Evolutionary conservation across 2,888 invertebrate genomes (phyloP).

Genomic region (Coecobrya sp.): DNA sequence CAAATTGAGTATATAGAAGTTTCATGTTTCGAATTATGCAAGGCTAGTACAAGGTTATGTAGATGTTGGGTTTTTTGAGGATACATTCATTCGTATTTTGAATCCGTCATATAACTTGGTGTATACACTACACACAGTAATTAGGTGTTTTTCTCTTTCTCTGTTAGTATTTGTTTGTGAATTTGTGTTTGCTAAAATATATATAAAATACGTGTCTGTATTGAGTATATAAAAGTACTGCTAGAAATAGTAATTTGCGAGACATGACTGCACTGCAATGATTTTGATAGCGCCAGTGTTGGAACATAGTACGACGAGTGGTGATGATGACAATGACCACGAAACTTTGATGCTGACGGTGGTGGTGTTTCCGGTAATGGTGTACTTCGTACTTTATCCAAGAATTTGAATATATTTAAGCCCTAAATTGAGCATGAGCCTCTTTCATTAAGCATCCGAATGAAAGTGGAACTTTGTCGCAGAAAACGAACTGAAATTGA

Average conservation of each 20-base stretch:
- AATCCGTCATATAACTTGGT: not conserved
- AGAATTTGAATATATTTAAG: not conserved
- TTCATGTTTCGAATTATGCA: not conserved
- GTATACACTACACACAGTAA: not conserved
- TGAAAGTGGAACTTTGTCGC: not conserved
- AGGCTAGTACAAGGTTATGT: not conserved
- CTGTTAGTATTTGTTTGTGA: not conserved
- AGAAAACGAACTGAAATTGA: conserved; percentile 41
- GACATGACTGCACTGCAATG: not conserved
- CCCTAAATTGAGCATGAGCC: not conserved
- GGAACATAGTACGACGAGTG: not conserved
- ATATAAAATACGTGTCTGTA: no score
- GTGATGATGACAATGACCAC: conserved; percentile 47
- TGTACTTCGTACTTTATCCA: not conserved
- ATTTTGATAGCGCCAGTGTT: not conserved
- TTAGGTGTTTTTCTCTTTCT: not conserved
- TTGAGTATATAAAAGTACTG: no score
- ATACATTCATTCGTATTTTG: not conserved
- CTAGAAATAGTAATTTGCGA: no score
- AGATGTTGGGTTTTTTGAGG: not conserved
- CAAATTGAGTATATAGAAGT: not conserved
- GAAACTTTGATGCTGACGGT: conserved; percentile 41
- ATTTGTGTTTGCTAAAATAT: no score
- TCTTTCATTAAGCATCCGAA: conserved; percentile 7
- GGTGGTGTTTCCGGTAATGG: conserved; percentile 24